Conservation (phyloP, 2,888 invertebrate genomes). For the Andrena fulva region DNA sequence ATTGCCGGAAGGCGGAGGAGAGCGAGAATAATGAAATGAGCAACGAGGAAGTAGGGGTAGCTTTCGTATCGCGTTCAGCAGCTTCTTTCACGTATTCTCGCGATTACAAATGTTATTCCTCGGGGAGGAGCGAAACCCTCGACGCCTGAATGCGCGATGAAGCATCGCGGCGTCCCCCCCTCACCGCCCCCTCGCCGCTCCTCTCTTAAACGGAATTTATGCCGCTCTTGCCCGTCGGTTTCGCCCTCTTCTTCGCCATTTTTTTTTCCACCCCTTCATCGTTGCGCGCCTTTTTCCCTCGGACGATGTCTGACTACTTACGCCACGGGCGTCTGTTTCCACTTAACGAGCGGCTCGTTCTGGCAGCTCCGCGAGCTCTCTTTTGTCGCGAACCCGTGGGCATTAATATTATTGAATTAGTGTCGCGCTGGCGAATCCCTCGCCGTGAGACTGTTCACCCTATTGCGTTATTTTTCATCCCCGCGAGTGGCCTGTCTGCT, state of each 20-base stretch:
- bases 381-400: neutral
- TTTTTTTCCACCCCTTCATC: slow-evolving; percentile 4
- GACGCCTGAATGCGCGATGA: slow-evolving; percentile 47
- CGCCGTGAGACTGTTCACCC: neutral
- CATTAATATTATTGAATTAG: slow-evolving; percentile 23
- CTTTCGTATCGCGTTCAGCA: neutral
- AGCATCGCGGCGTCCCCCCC: slow-evolving; percentile 35
- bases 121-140: slow-evolving; percentile 16
- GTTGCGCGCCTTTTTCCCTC: slow-evolving; percentile 23
- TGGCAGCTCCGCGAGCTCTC: neutral
- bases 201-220: slow-evolving; percentile 60
- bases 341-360: slow-evolving; percentile 47
- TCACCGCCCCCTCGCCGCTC: slow-evolving; percentile 29
- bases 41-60: neutral
- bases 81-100: neutral
- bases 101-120: slow-evolving; percentile 57
- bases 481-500: neutral
- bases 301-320: slow-evolving; percentile 51
- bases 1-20: neutral
- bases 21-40: neutral
- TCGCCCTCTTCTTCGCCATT: slow-evolving; percentile 4
- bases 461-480: neutral
- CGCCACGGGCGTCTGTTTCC: slow-evolving; percentile 51
- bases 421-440: neutral
- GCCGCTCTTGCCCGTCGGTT: slow-evolving; percentile 14